These are phyloP conservation scores for Chrysemys picta DNA, from an alignment of 2,113 vertebrate genomes.

Conservation along the genomic window DNA sequence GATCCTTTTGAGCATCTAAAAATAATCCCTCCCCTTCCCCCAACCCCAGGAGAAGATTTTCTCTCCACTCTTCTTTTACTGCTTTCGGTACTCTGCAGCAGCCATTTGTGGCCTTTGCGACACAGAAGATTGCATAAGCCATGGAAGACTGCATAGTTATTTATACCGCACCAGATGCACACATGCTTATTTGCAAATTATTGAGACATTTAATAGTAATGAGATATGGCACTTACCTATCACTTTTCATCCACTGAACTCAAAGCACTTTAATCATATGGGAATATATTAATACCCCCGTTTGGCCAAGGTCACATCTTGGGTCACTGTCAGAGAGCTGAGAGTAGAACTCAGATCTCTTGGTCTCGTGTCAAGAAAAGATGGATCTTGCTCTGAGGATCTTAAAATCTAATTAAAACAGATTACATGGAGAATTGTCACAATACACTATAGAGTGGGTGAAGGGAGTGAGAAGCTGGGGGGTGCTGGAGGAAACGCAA, in stretches of 20 bases:
- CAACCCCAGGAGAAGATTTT: constrained; percentile 14
- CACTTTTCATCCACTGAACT: neutral
- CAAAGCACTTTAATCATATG: neutral
- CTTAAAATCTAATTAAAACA: neutral
- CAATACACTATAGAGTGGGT: neutral
- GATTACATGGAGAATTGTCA: neutral
- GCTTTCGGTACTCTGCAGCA: neutral
- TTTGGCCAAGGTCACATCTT: neutral
- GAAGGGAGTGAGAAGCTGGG: neutral
- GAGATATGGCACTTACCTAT: accelerated
- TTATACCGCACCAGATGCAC: neutral
- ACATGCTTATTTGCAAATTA: neutral
- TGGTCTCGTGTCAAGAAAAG: neutral
- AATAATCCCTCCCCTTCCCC: neutral
- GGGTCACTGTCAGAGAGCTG: neutral
- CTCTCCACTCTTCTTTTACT: neutral
- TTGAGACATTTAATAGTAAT: neutral
- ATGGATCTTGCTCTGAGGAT: neutral
- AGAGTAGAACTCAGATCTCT: neutral
- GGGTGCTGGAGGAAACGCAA: neutral
- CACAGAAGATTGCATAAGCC: neutral
- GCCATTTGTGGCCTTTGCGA: neutral
- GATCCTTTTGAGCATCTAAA: neutral
- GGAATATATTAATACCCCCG: accelerated
- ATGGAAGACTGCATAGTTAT: neutral